Evolutionary conservation across 1,140 invertebrate species (phyloP).

Genomic region (Glossosoma conforme): DNA sequence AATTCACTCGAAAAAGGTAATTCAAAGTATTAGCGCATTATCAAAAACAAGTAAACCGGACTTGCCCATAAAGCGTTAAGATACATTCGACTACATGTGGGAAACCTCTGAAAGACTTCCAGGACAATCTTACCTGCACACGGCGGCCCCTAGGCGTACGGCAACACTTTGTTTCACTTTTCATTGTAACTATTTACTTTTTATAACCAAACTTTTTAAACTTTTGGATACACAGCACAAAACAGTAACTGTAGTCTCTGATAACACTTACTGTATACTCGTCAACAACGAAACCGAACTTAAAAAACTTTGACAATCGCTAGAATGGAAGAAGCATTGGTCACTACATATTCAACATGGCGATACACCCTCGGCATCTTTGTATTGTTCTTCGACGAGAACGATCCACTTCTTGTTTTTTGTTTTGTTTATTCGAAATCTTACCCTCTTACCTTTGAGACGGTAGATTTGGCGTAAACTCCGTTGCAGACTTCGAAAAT

Average conservation of each 20-base stretch:
- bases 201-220: slow-evolving; percentile 18
- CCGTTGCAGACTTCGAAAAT: slow-evolving; percentile 11
- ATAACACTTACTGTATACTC: slow-evolving; percentile 24
- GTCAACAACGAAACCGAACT: slow-evolving; percentile 18
- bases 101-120: slow-evolving; percentile 24
- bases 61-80: slow-evolving; percentile 24
- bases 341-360: slow-evolving; percentile 24
- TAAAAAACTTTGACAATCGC: slow-evolving; percentile 20
- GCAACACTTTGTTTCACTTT: slow-evolving; percentile 28
- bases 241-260: slow-evolving; percentile 25
- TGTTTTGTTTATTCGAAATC: slow-evolving; percentile 19
- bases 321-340: slow-evolving; percentile 24
- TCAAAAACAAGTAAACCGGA: slow-evolving; percentile 14
- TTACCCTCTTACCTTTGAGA: slow-evolving; percentile 25
- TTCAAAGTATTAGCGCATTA: slow-evolving; percentile 6
- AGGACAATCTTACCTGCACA: slow-evolving; percentile 26
- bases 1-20: slow-evolving; percentile 1
- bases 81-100: slow-evolving; percentile 26
- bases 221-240: slow-evolving; percentile 24
- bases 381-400: slow-evolving; percentile 12
- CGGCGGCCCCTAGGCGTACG: slow-evolving; percentile 18
- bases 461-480: slow-evolving; percentile 23
- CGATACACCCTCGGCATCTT: slow-evolving; percentile 7
- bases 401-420: slow-evolving; percentile 11
- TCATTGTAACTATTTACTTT: slow-evolving; percentile 23